These are phyloP conservation scores for Oncorhynchus clarkii DNA, from an alignment of 2,113 vertebrate genomes.

Conservation along the genomic window DNA sequence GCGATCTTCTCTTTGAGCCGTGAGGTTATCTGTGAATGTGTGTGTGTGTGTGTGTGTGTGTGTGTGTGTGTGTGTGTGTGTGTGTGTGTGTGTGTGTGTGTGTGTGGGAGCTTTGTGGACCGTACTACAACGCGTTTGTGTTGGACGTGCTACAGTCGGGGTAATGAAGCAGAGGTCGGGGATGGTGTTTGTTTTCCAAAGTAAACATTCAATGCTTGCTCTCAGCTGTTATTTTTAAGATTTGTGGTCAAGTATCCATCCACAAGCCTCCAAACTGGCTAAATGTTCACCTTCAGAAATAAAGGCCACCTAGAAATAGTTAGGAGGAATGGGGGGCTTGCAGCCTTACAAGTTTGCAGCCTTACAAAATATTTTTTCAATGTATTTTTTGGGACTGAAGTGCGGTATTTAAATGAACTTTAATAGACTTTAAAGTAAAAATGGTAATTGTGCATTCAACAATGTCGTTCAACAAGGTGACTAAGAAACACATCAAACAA, in stretches of 20 bases:
- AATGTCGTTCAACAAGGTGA: constrained; percentile 8
- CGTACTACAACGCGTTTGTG: constrained; percentile 28
- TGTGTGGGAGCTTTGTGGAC: constrained; percentile 12
- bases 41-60: background rate
- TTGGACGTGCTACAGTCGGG: constrained; percentile 42
- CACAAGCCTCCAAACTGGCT: constrained; percentile 48
- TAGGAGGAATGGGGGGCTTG: constrained; percentile 27
- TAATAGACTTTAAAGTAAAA: constrained; percentile 30
- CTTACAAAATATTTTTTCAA: constrained; percentile 65
- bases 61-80: background rate
- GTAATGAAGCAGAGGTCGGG: constrained; percentile 50
- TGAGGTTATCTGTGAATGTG: background rate
- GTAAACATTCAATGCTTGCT: constrained; percentile 57
- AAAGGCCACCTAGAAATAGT: constrained; percentile 57
- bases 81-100: background rate
- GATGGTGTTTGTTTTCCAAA: constrained; percentile 69
- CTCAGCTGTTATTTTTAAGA: constrained; percentile 66
- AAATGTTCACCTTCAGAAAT: constrained; percentile 58
- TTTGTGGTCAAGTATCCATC: constrained; percentile 55
- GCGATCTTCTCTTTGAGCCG: background rate
- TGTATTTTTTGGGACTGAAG: constrained; percentile 14
- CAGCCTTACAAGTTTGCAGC: constrained; percentile 47
- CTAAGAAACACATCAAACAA: constrained; percentile 32
- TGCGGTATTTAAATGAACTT: constrained; percentile 16
- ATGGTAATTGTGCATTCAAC: constrained; percentile 22